Evolutionary conservation across 30 jellyfish, hydroid and myxozoan genomes (phyloP).

Genomic region (Turritopsis dohrnii): DNA sequence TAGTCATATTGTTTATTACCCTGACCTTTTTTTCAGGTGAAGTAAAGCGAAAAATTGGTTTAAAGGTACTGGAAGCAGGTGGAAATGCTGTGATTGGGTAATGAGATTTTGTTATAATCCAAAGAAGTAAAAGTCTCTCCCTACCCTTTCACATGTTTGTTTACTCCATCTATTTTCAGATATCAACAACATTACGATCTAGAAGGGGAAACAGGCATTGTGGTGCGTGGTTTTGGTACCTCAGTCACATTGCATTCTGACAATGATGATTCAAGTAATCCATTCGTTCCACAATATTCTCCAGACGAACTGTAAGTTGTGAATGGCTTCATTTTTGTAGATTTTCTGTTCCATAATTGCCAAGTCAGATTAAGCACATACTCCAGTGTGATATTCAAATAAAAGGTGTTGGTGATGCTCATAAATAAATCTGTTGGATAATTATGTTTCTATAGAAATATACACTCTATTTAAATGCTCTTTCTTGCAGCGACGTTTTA

Average conservation of each 20-base stretch:
- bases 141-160: neutral
- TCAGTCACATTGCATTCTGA: conserved; percentile 52
- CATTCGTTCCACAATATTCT: neutral
- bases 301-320: neutral
- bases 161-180: conserved; percentile 22
- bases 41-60: conserved; percentile 70
- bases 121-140: neutral
- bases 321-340: too few relatives aligned
- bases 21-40: conserved; percentile 81
- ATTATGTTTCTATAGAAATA: too few relatives aligned
- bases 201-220: conserved; percentile 94
- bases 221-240: conserved; percentile 90
- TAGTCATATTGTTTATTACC: neutral
- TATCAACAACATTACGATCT: conserved; percentile 69
- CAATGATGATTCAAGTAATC: neutral
- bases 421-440: too few relatives aligned
- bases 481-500: too few relatives aligned
- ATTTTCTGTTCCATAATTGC: too few relatives aligned
- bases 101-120: neutral
- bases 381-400: too few relatives aligned
- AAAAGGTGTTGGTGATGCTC: too few relatives aligned
- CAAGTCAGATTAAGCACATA: too few relatives aligned
- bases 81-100: conserved; percentile 99
- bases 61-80: conserved; percentile 79
- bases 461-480: too few relatives aligned